Evolutionary conservation across 2,888 invertebrate species (phyloP), one percentile per base, ranked within the genome.

Genomic region (Conchocele bisecta): DNA sequence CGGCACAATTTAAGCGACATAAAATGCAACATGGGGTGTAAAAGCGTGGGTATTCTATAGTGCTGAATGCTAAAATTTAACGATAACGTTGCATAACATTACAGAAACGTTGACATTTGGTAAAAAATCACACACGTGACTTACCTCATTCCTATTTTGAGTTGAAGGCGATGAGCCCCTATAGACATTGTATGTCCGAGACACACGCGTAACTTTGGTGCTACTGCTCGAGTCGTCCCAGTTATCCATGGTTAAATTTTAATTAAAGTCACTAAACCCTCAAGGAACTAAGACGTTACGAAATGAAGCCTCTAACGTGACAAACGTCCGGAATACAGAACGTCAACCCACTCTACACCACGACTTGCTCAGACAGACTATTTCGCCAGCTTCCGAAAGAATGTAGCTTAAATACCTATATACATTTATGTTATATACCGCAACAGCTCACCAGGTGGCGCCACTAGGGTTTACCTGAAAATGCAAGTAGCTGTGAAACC

Each of bases 121-220:
- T 29, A n/a, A 35, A 26, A 29, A 24, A 53, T 51, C 28, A 56
- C 53, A 61, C 56, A 15, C 53, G 37, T 28, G 35, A 76, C 88
- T 79, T 81, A 91, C 91, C 90, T 91, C 91, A 59, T 90, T 75
- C 67, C 91, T 82, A 86, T 87, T 90, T 76, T 89, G 87, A 26
- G 89, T 86, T 59, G 89, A 82, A 22, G 91, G 91, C 7, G 90
- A 91, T 58, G 89, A 82, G 7, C 91, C 91, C 28, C 91, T 79
- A 86, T 91, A 91, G 57, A 91, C 90, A 82, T 90, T 89, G 84
- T 90, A 91, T 63, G 83, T 79, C 65, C 86, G 70, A 58, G 75
- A 71, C 35, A 82, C 72, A 31, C 82, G 75, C 44, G 80, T 80
- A n/a, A 82, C 66, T 48, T 66, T 73, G 48, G 57, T 59, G 51